Evolutionary conservation across 2,888 invertebrate species (phyloP).

Genomic region (Eristalinus sepulchralis): DNA sequence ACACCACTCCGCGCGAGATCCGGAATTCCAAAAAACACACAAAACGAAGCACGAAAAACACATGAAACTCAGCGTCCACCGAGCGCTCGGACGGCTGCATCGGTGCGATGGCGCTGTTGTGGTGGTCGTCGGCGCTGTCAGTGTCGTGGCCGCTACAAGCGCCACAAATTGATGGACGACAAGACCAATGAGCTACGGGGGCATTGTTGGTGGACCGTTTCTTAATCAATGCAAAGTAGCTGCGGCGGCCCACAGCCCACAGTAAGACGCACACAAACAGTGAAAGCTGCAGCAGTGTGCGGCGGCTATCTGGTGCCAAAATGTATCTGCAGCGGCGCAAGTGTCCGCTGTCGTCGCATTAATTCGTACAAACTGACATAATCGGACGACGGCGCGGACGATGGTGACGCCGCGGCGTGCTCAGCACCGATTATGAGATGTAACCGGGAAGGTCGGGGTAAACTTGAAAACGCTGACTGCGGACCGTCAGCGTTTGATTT

Average conservation of each 20-base stretch:
- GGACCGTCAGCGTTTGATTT: background rate
- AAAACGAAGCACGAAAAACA: background rate
- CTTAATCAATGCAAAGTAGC: conserved; percentile 49
- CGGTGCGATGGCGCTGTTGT: background rate
- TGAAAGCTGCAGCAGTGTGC: conserved; percentile 9
- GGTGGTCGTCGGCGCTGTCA: background rate
- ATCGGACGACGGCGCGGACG: background rate
- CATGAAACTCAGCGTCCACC: background rate
- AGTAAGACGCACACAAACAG: conserved; percentile 21
- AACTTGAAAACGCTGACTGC: conserved; percentile 31
- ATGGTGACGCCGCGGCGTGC: too few species aligned
- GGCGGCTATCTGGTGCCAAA: conserved; percentile 3
- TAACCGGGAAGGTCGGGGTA: conserved; percentile 27
- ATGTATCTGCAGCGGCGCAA: conserved; percentile 37
- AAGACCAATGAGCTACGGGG: conserved; percentile 22
- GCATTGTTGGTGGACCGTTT: conserved; percentile 52
- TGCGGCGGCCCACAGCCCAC: background rate
- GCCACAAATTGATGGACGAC: conserved; percentile 29
- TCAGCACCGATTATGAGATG: conserved; percentile 20
- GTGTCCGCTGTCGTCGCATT: conserved; percentile 19
- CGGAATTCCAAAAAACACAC: conserved; percentile 40
- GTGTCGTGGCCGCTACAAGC: conserved; percentile 12
- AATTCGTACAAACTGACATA: conserved; percentile 46
- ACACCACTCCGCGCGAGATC: conserved; percentile 54
- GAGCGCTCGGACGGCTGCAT: background rate